These are phyloP conservation scores for Listrodromus nycthemerus DNA, from an alignment of 2,888 invertebrate genomes.

Conservation along the genomic window DNA sequence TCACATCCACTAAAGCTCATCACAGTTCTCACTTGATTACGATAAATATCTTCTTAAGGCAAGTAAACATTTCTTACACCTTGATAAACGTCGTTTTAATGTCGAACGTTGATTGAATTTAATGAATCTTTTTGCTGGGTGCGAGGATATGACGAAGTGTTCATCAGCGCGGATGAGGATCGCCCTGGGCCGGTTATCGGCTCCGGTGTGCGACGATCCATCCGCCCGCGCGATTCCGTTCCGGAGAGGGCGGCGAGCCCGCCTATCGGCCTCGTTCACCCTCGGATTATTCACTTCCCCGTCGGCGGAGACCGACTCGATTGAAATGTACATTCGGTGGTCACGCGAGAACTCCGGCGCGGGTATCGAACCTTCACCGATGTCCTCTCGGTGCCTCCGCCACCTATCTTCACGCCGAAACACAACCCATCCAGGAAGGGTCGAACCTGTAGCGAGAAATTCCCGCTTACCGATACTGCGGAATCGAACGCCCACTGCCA, in stretches of 20 bases:
- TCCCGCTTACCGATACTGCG: conserved; percentile 18
- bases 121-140: too few species aligned
- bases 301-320: conserved; percentile 75
- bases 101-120: too few species aligned
- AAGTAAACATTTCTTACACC: too few species aligned
- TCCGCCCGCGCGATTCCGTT: background rate
- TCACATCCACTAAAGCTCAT: too few species aligned
- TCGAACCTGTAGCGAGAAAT: conserved; percentile 43
- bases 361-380: conserved; percentile 58
- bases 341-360: conserved; percentile 72
- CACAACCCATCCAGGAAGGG: conserved; percentile 60
- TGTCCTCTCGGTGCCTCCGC: conserved; percentile 34
- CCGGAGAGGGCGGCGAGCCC: background rate
- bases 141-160: conserved; percentile 55
- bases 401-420: conserved; percentile 9
- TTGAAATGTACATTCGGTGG: conserved; percentile 79
- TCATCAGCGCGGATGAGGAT: conserved; percentile 58
- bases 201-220: conserved; percentile 1
- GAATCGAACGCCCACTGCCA: too few species aligned
- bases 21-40: too few species aligned
- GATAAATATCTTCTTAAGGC: too few species aligned
- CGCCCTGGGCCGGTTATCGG: conserved; percentile 58
- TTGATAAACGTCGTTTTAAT: too few species aligned
- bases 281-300: conserved; percentile 77
- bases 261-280: conserved; percentile 31